These are phyloP conservation scores for Drosophila helvetica DNA, from an alignment of 2,888 invertebrate species.

Conservation along the genomic window DNA sequence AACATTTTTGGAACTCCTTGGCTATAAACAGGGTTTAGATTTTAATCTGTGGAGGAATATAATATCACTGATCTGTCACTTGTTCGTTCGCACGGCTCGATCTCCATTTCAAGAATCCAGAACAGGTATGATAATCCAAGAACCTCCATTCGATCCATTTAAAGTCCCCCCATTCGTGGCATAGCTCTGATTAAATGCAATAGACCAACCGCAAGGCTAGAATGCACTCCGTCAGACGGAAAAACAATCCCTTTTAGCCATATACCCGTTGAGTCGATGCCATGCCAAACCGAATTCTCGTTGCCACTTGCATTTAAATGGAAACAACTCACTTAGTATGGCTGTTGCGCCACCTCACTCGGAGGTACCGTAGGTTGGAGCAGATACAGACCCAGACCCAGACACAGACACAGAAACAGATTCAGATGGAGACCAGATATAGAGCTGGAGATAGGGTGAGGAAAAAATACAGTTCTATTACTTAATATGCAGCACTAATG, in stretches of 20 bases:
- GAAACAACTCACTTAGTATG: slow-evolving; percentile 36
- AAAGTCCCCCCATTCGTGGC: background rate
- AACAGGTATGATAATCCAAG: background rate
- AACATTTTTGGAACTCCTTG: too few relatives aligned
- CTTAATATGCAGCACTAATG: slow-evolving; percentile 76
- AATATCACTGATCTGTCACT: background rate
- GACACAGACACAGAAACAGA: slow-evolving; percentile 7
- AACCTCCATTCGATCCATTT: background rate
- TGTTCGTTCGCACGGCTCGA: background rate
- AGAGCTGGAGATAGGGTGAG: slow-evolving; percentile 39
- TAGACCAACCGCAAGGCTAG: background rate
- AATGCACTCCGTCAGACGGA: background rate
- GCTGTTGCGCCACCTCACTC: slow-evolving; percentile 61
- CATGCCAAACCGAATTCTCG: slow-evolving; percentile 31
- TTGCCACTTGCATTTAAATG: slow-evolving; percentile 59
- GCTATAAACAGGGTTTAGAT: too few relatives aligned
- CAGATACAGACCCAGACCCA: background rate
- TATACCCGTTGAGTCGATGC: background rate
- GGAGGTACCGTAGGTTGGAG: slow-evolving; percentile 27
- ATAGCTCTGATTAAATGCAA: slow-evolving; percentile 1
- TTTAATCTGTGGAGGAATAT: too few relatives aligned
- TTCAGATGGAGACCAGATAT: slow-evolving; percentile 37
- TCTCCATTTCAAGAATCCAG: too few relatives aligned
- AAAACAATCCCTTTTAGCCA: slow-evolving; percentile 36
- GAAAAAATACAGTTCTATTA: slow-evolving; percentile 73